A percentile compares a stretch with the other conserved stretches of the same genome.
Evolutionary conservation across 2,797 vertebrate species (phyloP).

Genomic region (Sebastes flavidus): DNA sequence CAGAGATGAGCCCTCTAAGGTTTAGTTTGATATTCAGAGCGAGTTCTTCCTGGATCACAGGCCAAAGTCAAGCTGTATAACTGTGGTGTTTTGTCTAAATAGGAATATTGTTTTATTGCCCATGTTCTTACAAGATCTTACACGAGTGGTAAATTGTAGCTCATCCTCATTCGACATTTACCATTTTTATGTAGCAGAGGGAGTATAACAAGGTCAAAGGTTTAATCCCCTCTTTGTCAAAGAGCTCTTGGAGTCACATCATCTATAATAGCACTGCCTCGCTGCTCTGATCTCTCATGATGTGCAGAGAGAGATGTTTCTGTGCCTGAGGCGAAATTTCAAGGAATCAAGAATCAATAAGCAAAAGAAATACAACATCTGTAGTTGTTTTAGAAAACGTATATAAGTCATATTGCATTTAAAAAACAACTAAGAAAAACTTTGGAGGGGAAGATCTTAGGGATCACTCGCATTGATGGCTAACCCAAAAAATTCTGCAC

Average conservation of each 20-base stretch:
- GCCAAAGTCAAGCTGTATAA: constrained; percentile 12
- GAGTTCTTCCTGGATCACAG: not conserved
- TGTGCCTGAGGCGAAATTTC: not conserved
- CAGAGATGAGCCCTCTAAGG: not conserved
- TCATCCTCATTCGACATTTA: not conserved
- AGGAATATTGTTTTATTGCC: not conserved
- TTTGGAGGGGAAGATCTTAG: not conserved
- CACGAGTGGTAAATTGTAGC: not conserved
- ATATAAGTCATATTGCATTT: not conserved
- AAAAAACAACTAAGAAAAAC: not conserved
- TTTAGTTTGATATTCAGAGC: constrained; percentile 1
- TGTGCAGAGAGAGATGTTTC: not conserved
- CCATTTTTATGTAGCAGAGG: not conserved
- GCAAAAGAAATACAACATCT: not conserved
- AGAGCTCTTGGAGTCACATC: not conserved
- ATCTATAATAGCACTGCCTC: not conserved
- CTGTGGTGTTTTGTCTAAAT: constrained; percentile 3
- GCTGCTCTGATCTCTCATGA: not conserved
- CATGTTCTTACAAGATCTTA: not conserved
- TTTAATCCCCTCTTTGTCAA: constrained; percentile 25
- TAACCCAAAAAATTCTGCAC: not conserved
- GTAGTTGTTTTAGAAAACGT: not conserved
- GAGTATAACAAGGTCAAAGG: constrained; percentile 28
- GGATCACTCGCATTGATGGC: not conserved
- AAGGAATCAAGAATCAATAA: not conserved